These are phyloP conservation scores for Proterorhinus semilunaris DNA, from an alignment of 2,113 vertebrate species.

Conservation along the genomic window DNA sequence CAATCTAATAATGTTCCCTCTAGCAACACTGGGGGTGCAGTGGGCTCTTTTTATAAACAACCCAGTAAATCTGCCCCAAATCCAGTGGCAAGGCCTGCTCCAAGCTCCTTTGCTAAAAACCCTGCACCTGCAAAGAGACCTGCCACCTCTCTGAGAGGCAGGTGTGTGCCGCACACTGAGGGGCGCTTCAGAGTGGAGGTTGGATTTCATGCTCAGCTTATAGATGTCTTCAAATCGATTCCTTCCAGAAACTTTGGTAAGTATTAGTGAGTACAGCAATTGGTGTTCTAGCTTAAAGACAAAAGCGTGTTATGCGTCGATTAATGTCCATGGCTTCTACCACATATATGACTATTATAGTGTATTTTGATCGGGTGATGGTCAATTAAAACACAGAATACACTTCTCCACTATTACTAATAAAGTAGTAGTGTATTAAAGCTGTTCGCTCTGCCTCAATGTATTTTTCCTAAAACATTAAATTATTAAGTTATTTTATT, in stretches of 20 bases:
- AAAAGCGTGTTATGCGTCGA: no score
- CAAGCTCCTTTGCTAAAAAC: constrained; percentile 18
- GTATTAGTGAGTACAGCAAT: constrained; percentile 21
- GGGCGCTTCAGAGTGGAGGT: constrained; percentile 88
- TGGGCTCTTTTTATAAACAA: constrained; percentile 60
- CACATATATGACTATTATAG: no score
- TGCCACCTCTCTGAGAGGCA: constrained; percentile 70
- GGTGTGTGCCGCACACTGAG: constrained; percentile 77
- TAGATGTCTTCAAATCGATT: constrained; percentile 86
- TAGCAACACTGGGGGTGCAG: constrained; percentile 25
- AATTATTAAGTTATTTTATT: not conserved
- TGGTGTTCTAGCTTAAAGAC: not conserved
- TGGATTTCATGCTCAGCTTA: constrained; percentile 83
- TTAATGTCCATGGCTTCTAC: no score
- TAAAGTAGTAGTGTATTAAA: no score
- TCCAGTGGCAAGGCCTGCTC: constrained; percentile 27
- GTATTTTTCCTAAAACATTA: not conserved
- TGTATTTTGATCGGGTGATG: no score
- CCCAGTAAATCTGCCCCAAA: constrained; percentile 33
- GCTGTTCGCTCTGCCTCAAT: not conserved
- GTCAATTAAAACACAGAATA: no score
- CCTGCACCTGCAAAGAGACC: constrained; percentile 64
- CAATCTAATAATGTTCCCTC: constrained; percentile 22
- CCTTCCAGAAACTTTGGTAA: constrained; percentile 89
- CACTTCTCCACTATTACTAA: no score